Conservation (phyloP, 1,140 invertebrate species). For the Potamilus streckersoni region DNA sequence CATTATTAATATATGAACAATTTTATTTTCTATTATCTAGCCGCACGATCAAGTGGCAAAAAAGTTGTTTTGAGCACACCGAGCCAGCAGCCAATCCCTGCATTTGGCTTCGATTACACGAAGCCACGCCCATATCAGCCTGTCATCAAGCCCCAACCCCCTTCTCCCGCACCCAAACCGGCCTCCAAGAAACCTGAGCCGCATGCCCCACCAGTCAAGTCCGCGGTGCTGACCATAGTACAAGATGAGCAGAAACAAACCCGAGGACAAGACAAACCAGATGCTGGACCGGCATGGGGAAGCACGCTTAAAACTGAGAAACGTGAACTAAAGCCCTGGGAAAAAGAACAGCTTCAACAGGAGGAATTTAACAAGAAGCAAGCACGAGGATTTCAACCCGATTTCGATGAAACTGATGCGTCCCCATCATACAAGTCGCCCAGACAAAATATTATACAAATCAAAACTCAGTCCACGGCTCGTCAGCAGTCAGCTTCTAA, state of each 20-base stretch:
- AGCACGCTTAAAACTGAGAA: slow-evolving; percentile 36
- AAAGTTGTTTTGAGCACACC: too few species aligned
- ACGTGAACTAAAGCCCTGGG: slow-evolving; percentile 51
- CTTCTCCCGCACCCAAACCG: slow-evolving; percentile 7
- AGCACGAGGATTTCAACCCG: neutral
- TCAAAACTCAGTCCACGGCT: slow-evolving; percentile 20
- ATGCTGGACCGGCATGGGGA: slow-evolving; percentile 38
- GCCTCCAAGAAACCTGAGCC: slow-evolving; percentile 11
- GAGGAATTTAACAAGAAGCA: slow-evolving; percentile 7
- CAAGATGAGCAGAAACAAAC: neutral
- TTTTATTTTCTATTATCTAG: too few species aligned
- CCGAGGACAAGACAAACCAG: slow-evolving; percentile 17
- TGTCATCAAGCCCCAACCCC: neutral
- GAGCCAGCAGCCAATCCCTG: neutral
- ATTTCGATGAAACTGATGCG: neutral
- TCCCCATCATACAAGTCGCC: slow-evolving; percentile 2
- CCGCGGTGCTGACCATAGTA: too few species aligned
- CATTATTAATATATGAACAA: too few species aligned
- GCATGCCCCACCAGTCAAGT: slow-evolving; percentile 35
- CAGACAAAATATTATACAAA: slow-evolving; percentile 24
- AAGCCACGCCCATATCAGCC: slow-evolving; percentile 22
- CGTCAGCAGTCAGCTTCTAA: neutral
- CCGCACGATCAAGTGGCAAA: too few species aligned
- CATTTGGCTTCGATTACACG: slow-evolving; percentile 53
- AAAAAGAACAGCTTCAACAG: slow-evolving; percentile 33